phyloP scores from a whole-genome alignment of 2,797 vertebrate genomes.

The Poeciliopsis turneri region DNA sequence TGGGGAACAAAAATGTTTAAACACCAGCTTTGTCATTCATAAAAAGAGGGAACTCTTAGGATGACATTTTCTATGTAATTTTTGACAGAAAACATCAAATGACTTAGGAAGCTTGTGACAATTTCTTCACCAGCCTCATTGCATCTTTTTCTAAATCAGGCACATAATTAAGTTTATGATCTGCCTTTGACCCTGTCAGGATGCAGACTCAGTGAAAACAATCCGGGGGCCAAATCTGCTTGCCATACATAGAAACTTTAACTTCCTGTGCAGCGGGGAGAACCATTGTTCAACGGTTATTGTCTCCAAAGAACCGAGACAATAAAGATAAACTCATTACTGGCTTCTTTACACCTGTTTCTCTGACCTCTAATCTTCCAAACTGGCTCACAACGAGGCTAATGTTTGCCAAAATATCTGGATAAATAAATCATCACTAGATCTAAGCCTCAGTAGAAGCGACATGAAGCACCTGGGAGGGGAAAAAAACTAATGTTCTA shows the following conservation, averaged over 20 bases:
- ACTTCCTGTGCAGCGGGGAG: neutral
- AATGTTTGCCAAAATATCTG: neutral
- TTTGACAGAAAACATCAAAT: neutral
- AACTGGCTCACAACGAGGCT: neutral
- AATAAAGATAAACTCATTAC: neutral
- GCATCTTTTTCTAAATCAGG: neutral
- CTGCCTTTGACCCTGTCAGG: neutral
- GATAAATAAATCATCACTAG: neutral
- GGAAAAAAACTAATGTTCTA: slow-evolving; percentile 27
- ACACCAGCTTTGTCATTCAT: neutral
- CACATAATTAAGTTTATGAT: neutral
- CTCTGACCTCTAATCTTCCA: neutral
- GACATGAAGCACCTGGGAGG: neutral
- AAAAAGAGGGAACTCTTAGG: neutral
- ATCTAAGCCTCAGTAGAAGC: neutral
- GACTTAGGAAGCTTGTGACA: neutral
- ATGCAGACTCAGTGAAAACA: neutral
- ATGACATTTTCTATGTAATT: neutral
- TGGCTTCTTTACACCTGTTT: neutral
- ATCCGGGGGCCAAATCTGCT: neutral
- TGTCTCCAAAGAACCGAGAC: neutral
- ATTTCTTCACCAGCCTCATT: neutral
- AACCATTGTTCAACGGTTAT: too few species aligned
- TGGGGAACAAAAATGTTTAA: too few species aligned
- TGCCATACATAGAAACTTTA: neutral